Evolutionary conservation across 2,888 invertebrate species (phyloP).

Genomic region (Diploptera punctata): DNA sequence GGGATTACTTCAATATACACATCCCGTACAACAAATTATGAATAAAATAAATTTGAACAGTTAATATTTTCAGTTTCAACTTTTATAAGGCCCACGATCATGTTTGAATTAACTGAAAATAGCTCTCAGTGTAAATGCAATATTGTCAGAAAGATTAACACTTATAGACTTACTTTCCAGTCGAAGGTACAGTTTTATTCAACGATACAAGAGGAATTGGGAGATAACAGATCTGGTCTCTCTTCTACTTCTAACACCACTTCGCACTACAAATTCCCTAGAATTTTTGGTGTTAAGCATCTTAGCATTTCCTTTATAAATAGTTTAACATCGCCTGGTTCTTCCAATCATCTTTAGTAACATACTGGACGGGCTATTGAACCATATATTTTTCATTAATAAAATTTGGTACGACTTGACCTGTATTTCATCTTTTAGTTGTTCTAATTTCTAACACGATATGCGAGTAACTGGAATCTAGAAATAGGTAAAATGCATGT

Average conservation of each 20-base stretch:
- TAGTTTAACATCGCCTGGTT: not conserved
- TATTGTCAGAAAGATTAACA: slow-evolving; percentile 55
- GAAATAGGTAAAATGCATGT: too few relatives aligned
- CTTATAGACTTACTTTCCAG: slow-evolving; percentile 18
- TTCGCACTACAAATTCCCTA: slow-evolving; percentile 21
- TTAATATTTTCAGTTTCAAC: slow-evolving; percentile 36
- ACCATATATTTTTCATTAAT: not conserved
- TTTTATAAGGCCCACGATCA: slow-evolving; percentile 59
- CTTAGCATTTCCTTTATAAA: slow-evolving; percentile 14
- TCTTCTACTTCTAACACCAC: slow-evolving; percentile 6
- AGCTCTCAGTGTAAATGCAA: slow-evolving; percentile 57
- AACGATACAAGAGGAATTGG: not conserved
- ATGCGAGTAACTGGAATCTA: too few relatives aligned
- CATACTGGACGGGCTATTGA: slow-evolving; percentile 25
- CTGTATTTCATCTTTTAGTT: too few relatives aligned
- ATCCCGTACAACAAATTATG: slow-evolving; percentile 39
- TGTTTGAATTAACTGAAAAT: slow-evolving; percentile 58
- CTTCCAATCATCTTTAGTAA: slow-evolving; percentile 10
- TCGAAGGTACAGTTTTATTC: slow-evolving; percentile 18
- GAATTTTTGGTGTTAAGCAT: slow-evolving; percentile 23
- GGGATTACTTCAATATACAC: slow-evolving; percentile 32
- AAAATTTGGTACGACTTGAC: not conserved
- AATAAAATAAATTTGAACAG: slow-evolving; percentile 42
- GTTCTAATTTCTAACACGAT: too few relatives aligned
- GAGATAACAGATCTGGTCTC: slow-evolving; percentile 13